A percentile compares a stretch with the other conserved stretches of the same genome.
These are phyloP conservation scores for Lasioglossum marginatum DNA, from an alignment of 2,888 invertebrate species.

Conservation along the genomic window DNA sequence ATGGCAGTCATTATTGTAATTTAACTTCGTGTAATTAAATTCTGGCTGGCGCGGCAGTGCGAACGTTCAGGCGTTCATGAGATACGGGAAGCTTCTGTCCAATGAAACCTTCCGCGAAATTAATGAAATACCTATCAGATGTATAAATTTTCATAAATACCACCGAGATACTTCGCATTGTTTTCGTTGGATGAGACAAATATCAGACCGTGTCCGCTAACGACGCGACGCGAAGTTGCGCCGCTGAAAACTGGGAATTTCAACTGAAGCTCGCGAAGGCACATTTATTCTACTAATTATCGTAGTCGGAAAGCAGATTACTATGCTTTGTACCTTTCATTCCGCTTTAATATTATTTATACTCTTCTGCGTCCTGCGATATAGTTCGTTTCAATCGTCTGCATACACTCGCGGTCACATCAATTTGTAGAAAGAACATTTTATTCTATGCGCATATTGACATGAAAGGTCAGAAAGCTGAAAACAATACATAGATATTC, in stretches of 20 bases:
- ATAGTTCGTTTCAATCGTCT: not conserved
- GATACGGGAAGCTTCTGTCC: not conserved
- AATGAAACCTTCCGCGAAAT: not conserved
- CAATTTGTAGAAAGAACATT: not conserved
- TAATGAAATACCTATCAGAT: constrained; percentile 1
- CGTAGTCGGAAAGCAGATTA: not conserved
- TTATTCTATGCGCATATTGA: not conserved
- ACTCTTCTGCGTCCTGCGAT: not conserved
- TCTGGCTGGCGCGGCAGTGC: not conserved
- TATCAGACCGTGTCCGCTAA: not conserved
- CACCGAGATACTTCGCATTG: not conserved
- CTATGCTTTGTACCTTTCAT: not conserved
- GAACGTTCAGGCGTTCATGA: not conserved
- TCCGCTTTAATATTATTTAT: not conserved
- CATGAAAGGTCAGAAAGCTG: not conserved
- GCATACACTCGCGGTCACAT: not conserved
- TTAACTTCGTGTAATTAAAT: constrained; percentile 11
- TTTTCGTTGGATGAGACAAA: not conserved
- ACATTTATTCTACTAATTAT: not conserved
- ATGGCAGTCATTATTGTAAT: constrained; percentile 12
- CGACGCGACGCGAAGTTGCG: not conserved
- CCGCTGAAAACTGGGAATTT: not conserved
- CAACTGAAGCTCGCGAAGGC: not conserved
- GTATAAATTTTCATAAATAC: not conserved
- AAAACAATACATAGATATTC: too few relatives aligned